Conservation (phyloP, 2,888 invertebrate species). For the Erpobdella octoculata region DNA sequence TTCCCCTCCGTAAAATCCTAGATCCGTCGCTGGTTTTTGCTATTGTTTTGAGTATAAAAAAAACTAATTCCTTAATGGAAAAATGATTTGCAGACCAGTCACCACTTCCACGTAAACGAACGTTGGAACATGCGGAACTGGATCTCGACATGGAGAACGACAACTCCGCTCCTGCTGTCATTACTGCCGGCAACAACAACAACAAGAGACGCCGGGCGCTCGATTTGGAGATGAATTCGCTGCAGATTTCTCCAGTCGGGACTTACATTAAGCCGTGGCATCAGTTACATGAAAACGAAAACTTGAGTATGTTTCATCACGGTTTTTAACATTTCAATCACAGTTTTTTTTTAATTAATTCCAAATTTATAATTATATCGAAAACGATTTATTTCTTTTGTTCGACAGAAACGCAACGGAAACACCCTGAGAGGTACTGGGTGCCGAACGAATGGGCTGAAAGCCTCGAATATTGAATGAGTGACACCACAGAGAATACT, state of each 20-base stretch:
- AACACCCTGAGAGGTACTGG: conserved; percentile 6
- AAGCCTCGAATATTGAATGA: conserved; percentile 7
- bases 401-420: neutral
- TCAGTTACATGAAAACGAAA: neutral
- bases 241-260: neutral
- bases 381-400: too few species aligned
- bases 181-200: neutral
- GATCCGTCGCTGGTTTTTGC: too few species aligned
- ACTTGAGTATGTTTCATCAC: neutral
- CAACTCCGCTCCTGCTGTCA: too few species aligned
- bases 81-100: too few species aligned
- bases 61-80: too few species aligned
- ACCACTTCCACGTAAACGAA: neutral
- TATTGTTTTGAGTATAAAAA: too few species aligned
- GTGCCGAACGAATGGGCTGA: conserved; percentile 4
- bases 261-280: neutral
- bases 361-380: too few species aligned
- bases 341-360: too few species aligned
- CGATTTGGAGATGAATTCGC: neutral
- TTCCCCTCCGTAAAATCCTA: too few species aligned
- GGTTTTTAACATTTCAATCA: too few species aligned
- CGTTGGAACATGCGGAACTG: neutral
- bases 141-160: too few species aligned
- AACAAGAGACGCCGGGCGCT: neutral
- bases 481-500: too few species aligned